These are phyloP conservation scores for Cataglyphis livida DNA, from an alignment of 2,888 invertebrate genomes.

Conservation along the genomic window DNA sequence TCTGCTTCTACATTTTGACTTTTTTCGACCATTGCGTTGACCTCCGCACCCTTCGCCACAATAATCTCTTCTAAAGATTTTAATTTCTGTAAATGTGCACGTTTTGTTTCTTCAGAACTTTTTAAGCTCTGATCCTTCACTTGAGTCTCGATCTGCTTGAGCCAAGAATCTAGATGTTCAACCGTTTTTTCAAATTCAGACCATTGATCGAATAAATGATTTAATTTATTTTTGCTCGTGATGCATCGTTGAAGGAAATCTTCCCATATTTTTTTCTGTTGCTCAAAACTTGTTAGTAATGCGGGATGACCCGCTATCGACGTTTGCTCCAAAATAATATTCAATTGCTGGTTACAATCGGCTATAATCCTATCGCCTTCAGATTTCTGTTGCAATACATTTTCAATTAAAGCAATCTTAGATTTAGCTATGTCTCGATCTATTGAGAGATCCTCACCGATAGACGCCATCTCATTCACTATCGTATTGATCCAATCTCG, in stretches of 20 bases:
- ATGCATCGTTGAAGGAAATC: constrained; percentile 91
- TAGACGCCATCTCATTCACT: constrained; percentile 90
- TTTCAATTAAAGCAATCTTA: constrained; percentile 91
- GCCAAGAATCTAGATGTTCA: constrained; percentile 93
- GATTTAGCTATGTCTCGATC: constrained; percentile 93
- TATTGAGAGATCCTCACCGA: constrained; percentile 92
- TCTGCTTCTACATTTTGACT: constrained; percentile 91
- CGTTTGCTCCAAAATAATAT: constrained; percentile 92
- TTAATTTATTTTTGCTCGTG: constrained; percentile 90
- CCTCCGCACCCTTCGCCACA: constrained; percentile 89
- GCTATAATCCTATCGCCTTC: constrained; percentile 91
- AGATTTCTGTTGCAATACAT: constrained; percentile 90
- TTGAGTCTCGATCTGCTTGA: constrained; percentile 93
- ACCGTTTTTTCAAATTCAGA: constrained; percentile 92
- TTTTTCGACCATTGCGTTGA: constrained; percentile 89
- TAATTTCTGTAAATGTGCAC: constrained; percentile 92
- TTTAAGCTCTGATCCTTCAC: constrained; percentile 96
- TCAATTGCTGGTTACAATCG: constrained; percentile 90
- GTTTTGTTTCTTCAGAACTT: constrained; percentile 94
- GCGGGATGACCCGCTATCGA: constrained; percentile 90
- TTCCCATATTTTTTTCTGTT: constrained; percentile 91
- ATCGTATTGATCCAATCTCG: constrained; percentile 94
- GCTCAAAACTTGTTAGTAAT: constrained; percentile 91
- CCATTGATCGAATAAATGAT: constrained; percentile 92
- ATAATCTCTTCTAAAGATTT: constrained; percentile 91